Evolutionary conservation across 1,140 invertebrate genomes (phyloP).

Genomic region (Pinna nobilis): DNA sequence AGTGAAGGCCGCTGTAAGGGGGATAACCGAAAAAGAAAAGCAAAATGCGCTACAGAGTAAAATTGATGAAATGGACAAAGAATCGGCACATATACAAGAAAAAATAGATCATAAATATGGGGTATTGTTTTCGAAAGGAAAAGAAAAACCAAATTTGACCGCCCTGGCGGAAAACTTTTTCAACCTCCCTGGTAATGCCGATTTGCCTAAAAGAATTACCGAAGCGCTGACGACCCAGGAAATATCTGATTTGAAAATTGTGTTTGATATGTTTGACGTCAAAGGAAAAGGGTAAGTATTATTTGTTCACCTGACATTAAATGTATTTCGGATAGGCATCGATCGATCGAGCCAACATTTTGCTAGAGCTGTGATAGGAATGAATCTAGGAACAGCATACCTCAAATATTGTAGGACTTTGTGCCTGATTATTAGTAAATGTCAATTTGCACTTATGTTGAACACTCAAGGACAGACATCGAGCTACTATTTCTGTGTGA

Average conservation of each 20-base stretch:
- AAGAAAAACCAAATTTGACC: slow-evolving; percentile 34
- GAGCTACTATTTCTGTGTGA: no score
- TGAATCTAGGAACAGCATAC: no score
- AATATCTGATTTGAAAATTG: slow-evolving; percentile 56
- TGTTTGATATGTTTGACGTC: slow-evolving; percentile 63
- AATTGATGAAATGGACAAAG: slow-evolving; percentile 30
- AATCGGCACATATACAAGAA: slow-evolving; percentile 33
- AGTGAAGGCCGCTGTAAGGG: slow-evolving; percentile 32
- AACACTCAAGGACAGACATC: no score
- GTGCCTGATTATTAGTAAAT: no score
- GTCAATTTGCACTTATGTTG: no score
- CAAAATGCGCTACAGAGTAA: slow-evolving; percentile 35
- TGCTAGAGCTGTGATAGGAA: no score
- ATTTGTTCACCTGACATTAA: no score
- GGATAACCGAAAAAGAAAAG: slow-evolving; percentile 37
- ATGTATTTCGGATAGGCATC: no score
- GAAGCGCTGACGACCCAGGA: slow-evolving; percentile 53
- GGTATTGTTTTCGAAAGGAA: slow-evolving; percentile 9
- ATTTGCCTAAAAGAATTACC: slow-evolving; percentile 44
- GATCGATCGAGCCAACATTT: no score
- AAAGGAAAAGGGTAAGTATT: slow-evolving; percentile 56
- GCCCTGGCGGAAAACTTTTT: slow-evolving; percentile 35
- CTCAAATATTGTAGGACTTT: no score
- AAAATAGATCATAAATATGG: slow-evolving; percentile 45
- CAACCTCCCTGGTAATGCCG: slow-evolving; percentile 24